These are phyloP conservation scores for Austrofundulus limnaeus DNA, from an alignment of 2,113 vertebrate genomes.

Conservation along the genomic window DNA sequence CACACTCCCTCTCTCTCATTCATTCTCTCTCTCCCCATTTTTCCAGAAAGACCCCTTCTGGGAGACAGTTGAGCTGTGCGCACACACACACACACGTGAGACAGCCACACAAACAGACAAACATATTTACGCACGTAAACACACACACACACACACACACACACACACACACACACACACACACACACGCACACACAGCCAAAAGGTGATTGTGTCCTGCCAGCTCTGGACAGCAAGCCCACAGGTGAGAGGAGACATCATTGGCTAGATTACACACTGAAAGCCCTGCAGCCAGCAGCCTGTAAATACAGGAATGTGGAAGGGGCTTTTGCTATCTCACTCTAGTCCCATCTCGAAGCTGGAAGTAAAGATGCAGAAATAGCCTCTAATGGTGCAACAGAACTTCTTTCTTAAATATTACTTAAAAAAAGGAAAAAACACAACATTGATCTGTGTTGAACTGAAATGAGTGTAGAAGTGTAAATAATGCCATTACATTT, in stretches of 20 bases:
- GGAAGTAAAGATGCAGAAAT: slow-evolving; percentile 10
- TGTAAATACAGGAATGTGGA: slow-evolving; percentile 41
- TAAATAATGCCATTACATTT: not conserved
- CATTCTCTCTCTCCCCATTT: slow-evolving; percentile 44
- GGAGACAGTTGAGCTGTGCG: slow-evolving; percentile 59
- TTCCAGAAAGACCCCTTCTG: slow-evolving; percentile 61
- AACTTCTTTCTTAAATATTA: not conserved
- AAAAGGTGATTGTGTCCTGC: slow-evolving; percentile 65
- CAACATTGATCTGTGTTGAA: too few relatives aligned
- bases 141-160: slow-evolving; percentile 42
- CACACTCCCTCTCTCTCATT: slow-evolving; percentile 44
- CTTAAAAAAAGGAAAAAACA: too few relatives aligned
- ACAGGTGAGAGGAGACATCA: slow-evolving; percentile 61
- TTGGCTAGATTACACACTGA: slow-evolving; percentile 50
- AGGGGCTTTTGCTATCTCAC: slow-evolving; percentile 27
- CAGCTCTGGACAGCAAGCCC: slow-evolving; percentile 62
- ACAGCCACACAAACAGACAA: slow-evolving; percentile 45
- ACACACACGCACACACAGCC: slow-evolving; percentile 52
- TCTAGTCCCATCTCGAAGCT: slow-evolving; percentile 7
- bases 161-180: too few relatives aligned
- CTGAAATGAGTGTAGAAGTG: not conserved
- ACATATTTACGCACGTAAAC: slow-evolving; percentile 41
- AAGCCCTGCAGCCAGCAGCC: slow-evolving; percentile 50
- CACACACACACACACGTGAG: slow-evolving; percentile 42
- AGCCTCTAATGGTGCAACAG: not conserved